phyloP scores from a whole-genome alignment of 2,113 vertebrate genomes.

The Alaudala cheleensis region DNA sequence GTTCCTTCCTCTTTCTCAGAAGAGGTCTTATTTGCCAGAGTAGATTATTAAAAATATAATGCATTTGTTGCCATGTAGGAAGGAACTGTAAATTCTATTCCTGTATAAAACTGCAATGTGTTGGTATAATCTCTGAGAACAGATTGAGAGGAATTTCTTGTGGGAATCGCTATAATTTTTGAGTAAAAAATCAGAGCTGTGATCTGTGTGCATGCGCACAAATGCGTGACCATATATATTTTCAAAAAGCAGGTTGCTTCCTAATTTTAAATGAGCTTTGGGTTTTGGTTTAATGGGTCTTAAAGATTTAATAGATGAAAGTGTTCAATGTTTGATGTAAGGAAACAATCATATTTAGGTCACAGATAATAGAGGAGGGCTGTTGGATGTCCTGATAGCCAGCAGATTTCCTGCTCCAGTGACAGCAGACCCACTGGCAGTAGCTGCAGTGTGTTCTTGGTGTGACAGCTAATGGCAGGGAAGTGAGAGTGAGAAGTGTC shows the following conservation, averaged over 20 bases:
- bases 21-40: neutral
- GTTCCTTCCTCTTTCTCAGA: neutral
- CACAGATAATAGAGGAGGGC: neutral
- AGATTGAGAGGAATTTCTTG: neutral
- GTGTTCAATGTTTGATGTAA: neutral
- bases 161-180: neutral
- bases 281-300: neutral
- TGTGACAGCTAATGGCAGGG: neutral
- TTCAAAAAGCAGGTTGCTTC: neutral
- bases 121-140: neutral
- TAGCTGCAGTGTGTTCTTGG: neutral
- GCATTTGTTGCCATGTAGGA: neutral
- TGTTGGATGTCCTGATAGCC: neutral
- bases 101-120: neutral
- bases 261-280: neutral
- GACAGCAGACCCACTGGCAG: neutral
- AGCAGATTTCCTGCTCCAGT: neutral
- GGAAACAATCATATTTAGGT: neutral
- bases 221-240: accelerated
- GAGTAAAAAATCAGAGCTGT: neutral
- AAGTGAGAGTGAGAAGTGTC: neutral
- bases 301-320: neutral
- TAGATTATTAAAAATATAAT: neutral
- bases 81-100: neutral
- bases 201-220: neutral